Percentiles rank a stretch among this genome's conserved stretches.
phyloP scores from a whole-genome alignment of 2,113 vertebrate genomes.

The Brachyhypopomus gauderio region DNA sequence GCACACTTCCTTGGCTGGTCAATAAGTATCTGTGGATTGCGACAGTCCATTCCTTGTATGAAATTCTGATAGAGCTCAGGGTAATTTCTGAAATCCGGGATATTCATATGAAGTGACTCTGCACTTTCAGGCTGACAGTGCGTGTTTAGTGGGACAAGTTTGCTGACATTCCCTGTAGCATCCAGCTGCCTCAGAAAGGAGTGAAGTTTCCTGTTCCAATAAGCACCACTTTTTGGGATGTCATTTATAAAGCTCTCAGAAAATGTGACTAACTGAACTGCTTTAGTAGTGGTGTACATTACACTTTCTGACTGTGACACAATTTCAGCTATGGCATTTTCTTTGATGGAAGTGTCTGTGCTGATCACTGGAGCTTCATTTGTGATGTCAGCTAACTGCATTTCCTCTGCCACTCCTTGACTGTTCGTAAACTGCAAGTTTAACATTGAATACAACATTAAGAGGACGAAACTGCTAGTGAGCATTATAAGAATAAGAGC shows the following conservation, averaged over 20 bases:
- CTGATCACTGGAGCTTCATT: background rate
- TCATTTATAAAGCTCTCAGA: constrained; percentile 48
- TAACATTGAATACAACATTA: constrained; percentile 59
- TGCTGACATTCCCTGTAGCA: background rate
- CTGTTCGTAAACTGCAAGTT: constrained; percentile 9
- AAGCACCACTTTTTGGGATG: constrained; percentile 63
- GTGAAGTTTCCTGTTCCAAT: constrained; percentile 73
- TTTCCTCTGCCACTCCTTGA: background rate
- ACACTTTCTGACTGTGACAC: background rate
- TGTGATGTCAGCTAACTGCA: fast-evolving
- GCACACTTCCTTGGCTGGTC: constrained; percentile 73
- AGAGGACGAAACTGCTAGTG: constrained; percentile 45
- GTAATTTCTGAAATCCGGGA: constrained; percentile 70
- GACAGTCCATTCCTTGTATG: constrained; percentile 71
- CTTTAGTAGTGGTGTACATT: fast-evolving
- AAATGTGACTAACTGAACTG: constrained; percentile 23
- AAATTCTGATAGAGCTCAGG: constrained; percentile 63
- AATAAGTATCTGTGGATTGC: constrained; percentile 64
- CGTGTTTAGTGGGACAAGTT: background rate
- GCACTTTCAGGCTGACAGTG: constrained; percentile 55
- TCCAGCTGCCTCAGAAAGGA: constrained; percentile 43
- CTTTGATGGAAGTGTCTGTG: background rate
- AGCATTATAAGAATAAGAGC: constrained; percentile 51
- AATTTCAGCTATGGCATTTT: background rate
- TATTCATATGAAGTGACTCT: constrained; percentile 63